Evolutionary conservation across 2,797 vertebrate species (phyloP), one percentile per base, ranked within the genome.

Genomic region (Coracias cyanogaster): DNA sequence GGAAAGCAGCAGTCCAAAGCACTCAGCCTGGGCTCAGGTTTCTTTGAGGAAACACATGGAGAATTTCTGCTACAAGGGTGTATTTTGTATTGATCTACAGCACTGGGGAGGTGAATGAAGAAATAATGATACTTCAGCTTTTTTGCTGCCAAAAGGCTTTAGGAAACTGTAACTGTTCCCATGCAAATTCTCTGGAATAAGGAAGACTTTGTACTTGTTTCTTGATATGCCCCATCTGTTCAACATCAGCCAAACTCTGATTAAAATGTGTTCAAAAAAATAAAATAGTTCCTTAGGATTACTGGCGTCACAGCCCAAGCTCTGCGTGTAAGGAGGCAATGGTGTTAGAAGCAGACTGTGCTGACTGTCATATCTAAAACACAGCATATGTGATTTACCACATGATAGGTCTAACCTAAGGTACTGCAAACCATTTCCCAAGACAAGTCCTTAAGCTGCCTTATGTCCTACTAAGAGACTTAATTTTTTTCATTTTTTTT

Each of bases 181-280:
- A 9, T 62, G 24, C 35, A 86, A 83, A 46, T 39, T 78, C 57
- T 33, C 12, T 66, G 58, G 28, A 78, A 79, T 90, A 90, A 60
- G 41, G 21, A 74, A 73, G 45, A 67, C 62, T 86, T 78, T 79
- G 69, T 89, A 61, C 64, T 94, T 93, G 51, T 22, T 86, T 93
- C 43, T 86, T 84, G 51, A 76, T 81, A 25, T 0, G 4, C 62
- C 66, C 77, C 73, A 86, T 92, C 73, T 95, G 86, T 89, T 96
- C 70, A 86, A 66, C 66, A 89, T 90, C 80, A 94, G 86, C 80
- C 70, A 61, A 76, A 77, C 33, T 62, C 46, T 67, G 45, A 21
- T 77, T 89, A 61, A 87, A 92, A 66, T 74, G 43, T 80, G 19
- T 71, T 94, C 6, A 73, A 22, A 81, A 86, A 82, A 69, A 70